Evolutionary conservation across 2,113 vertebrate species (phyloP), one percentile per base, ranked within the genome.

Genomic region (Thunnus maccoyii): DNA sequence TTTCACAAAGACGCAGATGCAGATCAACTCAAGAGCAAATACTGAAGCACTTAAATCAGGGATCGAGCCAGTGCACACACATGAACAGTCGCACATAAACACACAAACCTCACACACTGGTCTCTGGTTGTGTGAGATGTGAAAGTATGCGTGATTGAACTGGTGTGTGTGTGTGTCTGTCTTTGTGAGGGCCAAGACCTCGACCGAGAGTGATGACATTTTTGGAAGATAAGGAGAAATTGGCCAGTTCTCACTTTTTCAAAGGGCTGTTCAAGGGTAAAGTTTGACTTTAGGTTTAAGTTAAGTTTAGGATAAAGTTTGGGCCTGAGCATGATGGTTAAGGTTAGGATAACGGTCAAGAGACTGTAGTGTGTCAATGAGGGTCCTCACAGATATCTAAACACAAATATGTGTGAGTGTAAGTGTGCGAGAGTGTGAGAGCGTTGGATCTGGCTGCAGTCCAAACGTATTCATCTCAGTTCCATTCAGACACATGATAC

Each of bases 1-100:
- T 20, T 79, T 62, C 61, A 75, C 60, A 86, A 75, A 90, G 70
- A 74, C 15, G 66, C 69, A 64, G 69, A 83, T 83, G 76, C 66
- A 67, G 72, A 74, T 80, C n/a, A 65, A 65, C 46, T 75, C n/a
- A 58, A 62, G 41, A 55, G 5, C 25, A 76, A 78, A 76, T n/a
- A 62, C 48, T 36, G 13, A 67, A 62, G 41, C 58, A 54, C 3
- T 30, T 41, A 50, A 41, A 66, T 20, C 17, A 69, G 27, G 27
- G 36, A 83, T 61, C 32, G 25, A n/a, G 36, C 41, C 44, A 16
- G 16, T 20, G 10, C 18, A 25, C 70, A 61, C 41, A 61, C 15
- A 41, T 5, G n/a, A 12, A 71, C 22, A 22, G 22, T 22, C 22
- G 22, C 15, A 44, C 64, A 75, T 11, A 54, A 4, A 48, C 61